Evolutionary conservation across 2,888 invertebrate genomes (phyloP), one percentile per base, ranked within the genome.

Genomic region (Netelia virgata): DNA sequence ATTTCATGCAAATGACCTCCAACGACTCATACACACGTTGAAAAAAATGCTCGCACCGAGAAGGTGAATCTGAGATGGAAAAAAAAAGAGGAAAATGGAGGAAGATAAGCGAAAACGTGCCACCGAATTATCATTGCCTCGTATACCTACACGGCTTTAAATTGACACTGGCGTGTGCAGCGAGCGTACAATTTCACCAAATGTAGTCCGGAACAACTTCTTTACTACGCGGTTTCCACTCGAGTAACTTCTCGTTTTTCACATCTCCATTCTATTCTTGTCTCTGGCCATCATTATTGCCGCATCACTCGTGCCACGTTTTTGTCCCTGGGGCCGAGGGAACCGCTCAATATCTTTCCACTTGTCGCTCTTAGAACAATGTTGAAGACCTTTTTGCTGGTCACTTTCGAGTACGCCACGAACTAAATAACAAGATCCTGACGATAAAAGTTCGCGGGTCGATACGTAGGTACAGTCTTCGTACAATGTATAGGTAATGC

Each of bases 401-500:
- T 59, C 23, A 18, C 23, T 53, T 2, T 5, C 9, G 9, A 20
- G n/a, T 59, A n/a, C n/a, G 43, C 6, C n/a, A 41, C 14, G 3
- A 57, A 43, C 10, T 59, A 59, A 59, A 43, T 57, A 72, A 72
- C 20, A 59, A 59, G 55, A 47, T 47, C 14, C 47, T 47, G 14
- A 14, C 14, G 14, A 47, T 47, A 1, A 47, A 14, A 53, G 11
- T 18, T 78, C 78, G 66, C 59, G 74, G 59, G 53, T 57, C 2
- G 18, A 1, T 57, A 14, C 83, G 75, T 57, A 14, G 82, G 75
- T 81, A 83, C 87, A 83, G 86, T 84, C 85, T 82, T 76, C 83
- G 68, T 84, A 72, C 18, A 36, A 90, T 90, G 86, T 90, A 90
- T 90, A 36, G 1, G 36, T 36, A 90, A 90, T 90, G 89, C 90